These are phyloP conservation scores for Pteromalus puparum DNA, from an alignment of 1,140 invertebrate genomes.

Conservation along the genomic window DNA sequence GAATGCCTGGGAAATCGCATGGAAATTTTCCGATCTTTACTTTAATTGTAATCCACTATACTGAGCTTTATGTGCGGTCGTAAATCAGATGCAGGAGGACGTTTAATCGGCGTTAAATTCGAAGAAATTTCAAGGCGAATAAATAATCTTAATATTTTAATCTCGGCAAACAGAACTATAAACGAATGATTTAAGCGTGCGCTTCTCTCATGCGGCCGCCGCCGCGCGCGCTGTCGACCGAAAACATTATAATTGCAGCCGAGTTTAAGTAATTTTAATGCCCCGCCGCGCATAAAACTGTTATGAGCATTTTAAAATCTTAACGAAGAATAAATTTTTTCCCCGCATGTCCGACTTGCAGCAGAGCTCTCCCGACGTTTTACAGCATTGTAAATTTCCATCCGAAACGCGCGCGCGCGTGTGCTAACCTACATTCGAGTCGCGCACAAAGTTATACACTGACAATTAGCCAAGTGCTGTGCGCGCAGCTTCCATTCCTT, in stretches of 20 bases:
- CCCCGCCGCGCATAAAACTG: slow-evolving; percentile 36
- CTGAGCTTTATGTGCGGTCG: too few species aligned
- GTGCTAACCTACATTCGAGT: slow-evolving; percentile 47
- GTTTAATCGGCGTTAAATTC: slow-evolving; percentile 14
- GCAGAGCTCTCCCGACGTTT: slow-evolving; percentile 22
- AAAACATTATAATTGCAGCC: slow-evolving; percentile 45
- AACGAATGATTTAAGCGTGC: slow-evolving; percentile 11
- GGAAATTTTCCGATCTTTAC: not conserved
- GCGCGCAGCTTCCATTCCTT: not conserved
- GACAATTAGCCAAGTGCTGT: slow-evolving; percentile 39
- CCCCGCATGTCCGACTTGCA: not conserved
- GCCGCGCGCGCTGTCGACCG: not conserved
- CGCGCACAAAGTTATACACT: slow-evolving; percentile 30
- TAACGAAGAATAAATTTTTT: slow-evolving; percentile 50
- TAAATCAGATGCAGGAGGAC: too few species aligned
- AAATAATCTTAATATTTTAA: slow-evolving; percentile 27
- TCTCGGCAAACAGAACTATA: slow-evolving; percentile 28
- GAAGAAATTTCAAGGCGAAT: slow-evolving; percentile 3
- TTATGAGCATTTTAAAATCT: slow-evolving; percentile 48
- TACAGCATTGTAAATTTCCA: slow-evolving; percentile 48
- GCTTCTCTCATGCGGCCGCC: not conserved
- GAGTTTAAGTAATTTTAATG: slow-evolving; percentile 45
- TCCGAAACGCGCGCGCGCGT: slow-evolving; percentile 19
- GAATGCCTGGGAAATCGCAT: not conserved
- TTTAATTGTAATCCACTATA: not conserved